Base-by-base conservation (phyloP, 2,113 vertebrate genomes). In the Paralichthys olivaceus region DNA sequence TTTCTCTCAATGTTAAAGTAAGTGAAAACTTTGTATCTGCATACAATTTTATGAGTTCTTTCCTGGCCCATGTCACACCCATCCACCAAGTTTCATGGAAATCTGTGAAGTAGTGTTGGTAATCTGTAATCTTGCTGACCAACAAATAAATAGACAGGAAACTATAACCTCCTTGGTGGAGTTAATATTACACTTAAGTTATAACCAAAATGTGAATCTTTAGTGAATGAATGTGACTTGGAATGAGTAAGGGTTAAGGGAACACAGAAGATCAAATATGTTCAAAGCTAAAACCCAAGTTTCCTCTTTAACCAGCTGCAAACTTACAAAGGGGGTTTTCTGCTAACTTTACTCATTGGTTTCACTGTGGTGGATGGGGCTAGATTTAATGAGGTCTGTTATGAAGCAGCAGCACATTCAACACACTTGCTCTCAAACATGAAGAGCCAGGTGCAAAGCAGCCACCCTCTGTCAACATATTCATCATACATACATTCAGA, bases 391-490 rank as follows among this genome's bases (percentile, higher is more conserved):
- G 34, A n/a, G 29, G 28, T 72, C 55, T 73, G 0, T 73, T 47
- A 60, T 68, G 78, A 77, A 76, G 75, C 56, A 25, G 5, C 69
- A 7, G 22, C 49, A 13, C 75, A 71, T 76, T 81, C 68, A 43
- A 32, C 65, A 63, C 69, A 37, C 77, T 67, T 72, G 64, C 72
- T 11, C 54, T 25, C 45, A 43, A 66, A 58, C 37, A 22, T 13
- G 11, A 23, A 51, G 47, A 56, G 57, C 74, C 72, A 83, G 68
- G 65, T 85, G 84, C 64, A 70, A 77, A 87, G 72, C 65, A 72
- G 68, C 79, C 68, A 43, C 37, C 34, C 20, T n/a, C 76, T 69
- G 71, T 77, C 60, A 63, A 60, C 71, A 62, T 25, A 22, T 79
- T 78, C 57, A 69, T 80, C 75, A 66, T 14, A 65, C 43, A 49